Base-by-base conservation (phyloP, 2,888 invertebrate genomes). In the Agonum fuliginosum region DNA sequence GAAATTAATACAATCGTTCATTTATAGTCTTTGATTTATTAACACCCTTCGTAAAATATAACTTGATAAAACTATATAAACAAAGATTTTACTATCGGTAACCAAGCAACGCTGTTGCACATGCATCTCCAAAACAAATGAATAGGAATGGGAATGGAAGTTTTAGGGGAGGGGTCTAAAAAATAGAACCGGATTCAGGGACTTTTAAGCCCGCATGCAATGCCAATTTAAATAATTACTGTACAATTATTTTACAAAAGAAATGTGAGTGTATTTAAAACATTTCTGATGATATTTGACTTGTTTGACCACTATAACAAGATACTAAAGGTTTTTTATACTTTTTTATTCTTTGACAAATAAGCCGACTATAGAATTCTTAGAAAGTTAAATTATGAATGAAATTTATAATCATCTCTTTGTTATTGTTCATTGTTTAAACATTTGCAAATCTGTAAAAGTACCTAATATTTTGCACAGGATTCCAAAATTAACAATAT, bases 101-200 rank as follows among this genome's bases (percentile, higher is more conserved):
- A 75, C 75, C 4, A 65, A 75, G 75, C 75, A 75, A 75, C 75
- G 75, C 20, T 74, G 65, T 17, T 74, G 48, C 75, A 37, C 51
- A 20, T 48, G 34, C 75, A 65, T 67, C 67, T 75, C 75, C 34
- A 75, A 65, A 48, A 75, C 30, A 75, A 22, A 58, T 51, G 20
- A 27, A 37, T 34, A 67, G 17, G 48, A 54, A 34, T 54, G 51
- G 10, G 14, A 41, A 24, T 14, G 5, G 17, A 34, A 67, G 30
- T 10, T n/a, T 54, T 10, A 72, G 51, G 54, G 54, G 72, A 72
- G 48, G 72, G 12, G 62, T 20, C 54, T 58, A 14, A 62, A 17
- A 30, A 8, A 6, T 27, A 62, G 58, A 30, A 62, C 58, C 17
- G 58, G 58, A 62, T 19, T 62, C 5, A 62, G 30, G 34, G 30